Conservation (phyloP, 2,113 vertebrate species). For the Tragulus kanchil region DNA sequence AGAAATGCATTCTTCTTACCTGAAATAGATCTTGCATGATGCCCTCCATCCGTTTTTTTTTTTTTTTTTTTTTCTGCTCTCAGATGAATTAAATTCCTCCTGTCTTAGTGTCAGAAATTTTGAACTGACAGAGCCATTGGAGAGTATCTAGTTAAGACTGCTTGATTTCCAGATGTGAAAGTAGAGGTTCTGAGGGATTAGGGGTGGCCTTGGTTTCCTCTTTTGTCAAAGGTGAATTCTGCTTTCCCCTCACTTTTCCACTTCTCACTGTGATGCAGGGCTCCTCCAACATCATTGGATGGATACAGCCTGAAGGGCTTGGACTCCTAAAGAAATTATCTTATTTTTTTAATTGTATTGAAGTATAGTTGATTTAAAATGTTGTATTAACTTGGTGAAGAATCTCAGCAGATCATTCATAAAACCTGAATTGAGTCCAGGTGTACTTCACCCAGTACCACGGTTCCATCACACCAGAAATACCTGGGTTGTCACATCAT, state of each 20-base stretch:
- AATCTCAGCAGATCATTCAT: background rate
- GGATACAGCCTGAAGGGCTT: background rate
- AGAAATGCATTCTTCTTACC: background rate
- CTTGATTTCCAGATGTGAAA: constrained; percentile 31
- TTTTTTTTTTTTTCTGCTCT: background rate
- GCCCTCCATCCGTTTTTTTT: background rate
- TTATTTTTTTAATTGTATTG: background rate
- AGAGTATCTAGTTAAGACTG: constrained; percentile 10
- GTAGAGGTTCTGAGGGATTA: background rate
- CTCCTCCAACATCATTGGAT: background rate
- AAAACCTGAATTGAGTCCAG: constrained; percentile 3
- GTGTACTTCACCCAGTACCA: background rate
- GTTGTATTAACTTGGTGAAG: background rate
- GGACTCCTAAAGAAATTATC: background rate
- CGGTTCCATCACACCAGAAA: background rate
- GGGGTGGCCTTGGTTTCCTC: constrained; percentile 29
- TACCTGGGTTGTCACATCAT: background rate
- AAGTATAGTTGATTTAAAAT: background rate
- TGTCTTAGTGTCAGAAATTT: constrained; percentile 14
- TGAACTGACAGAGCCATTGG: background rate
- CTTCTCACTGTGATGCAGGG: background rate
- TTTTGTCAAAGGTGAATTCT: constrained; percentile 17
- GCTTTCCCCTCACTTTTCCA: background rate
- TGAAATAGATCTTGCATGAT: background rate
- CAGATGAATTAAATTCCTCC: constrained; percentile 31